A percentile compares a stretch with the other conserved stretches of the same genome.
phyloP scores from a whole-genome alignment of 2,113 vertebrate genomes.

The Agapornis roseicollis region DNA sequence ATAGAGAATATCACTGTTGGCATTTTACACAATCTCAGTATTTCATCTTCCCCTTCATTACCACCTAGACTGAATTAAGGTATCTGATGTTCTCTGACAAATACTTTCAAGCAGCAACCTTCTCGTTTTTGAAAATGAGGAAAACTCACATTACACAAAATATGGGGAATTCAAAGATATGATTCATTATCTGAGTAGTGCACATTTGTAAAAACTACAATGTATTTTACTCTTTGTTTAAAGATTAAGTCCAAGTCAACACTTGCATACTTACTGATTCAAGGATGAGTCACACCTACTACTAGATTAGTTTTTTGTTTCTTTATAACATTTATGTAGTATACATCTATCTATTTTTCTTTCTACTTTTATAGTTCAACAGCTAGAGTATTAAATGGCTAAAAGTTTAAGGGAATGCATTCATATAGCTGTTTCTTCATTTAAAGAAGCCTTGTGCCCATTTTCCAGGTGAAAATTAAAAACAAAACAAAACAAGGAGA shows the following conservation, averaged over 20 bases:
- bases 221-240: background rate
- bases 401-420: background rate
- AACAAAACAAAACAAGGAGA: background rate
- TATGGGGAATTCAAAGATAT: background rate
- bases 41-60: background rate
- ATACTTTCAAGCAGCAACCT: background rate
- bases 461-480: background rate
- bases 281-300: background rate
- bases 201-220: background rate
- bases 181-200: background rate
- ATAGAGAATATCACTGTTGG: background rate
- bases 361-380: background rate
- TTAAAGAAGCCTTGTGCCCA: background rate
- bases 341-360: background rate
- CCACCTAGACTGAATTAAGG: background rate
- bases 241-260: background rate
- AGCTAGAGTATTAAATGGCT: background rate
- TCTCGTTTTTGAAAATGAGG: background rate
- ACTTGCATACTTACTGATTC: background rate
- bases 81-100: background rate
- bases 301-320: background rate
- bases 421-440: background rate
- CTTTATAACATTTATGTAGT: background rate
- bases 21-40: background rate
- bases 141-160: background rate